Conservation (phyloP, 2,113 vertebrate species). For the Strigops habroptila region DNA sequence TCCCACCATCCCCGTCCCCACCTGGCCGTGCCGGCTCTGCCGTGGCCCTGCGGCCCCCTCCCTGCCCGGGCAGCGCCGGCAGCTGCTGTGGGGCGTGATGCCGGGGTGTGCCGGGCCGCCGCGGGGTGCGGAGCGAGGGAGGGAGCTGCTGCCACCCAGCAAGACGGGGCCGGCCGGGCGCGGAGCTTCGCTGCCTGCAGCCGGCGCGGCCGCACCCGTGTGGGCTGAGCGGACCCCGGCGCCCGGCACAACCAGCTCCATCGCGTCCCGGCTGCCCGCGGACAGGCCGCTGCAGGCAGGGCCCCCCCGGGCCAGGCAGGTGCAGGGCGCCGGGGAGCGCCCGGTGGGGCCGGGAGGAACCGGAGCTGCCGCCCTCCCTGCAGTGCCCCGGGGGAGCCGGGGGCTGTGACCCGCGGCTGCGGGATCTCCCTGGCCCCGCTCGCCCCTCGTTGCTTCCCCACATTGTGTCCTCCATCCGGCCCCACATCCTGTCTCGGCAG, state of each 20-base stretch:
- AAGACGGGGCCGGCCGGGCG: slow-evolving; percentile 17
- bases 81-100: neutral
- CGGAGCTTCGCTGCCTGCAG: neutral
- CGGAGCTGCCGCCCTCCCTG: neutral
- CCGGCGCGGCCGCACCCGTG: slow-evolving; percentile 6
- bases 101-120: slow-evolving; percentile 26
- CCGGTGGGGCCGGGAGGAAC: neutral
- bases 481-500: neutral
- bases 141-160: slow-evolving; percentile 50
- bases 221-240: slow-evolving; percentile 10
- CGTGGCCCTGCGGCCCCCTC: neutral
- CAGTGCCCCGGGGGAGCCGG: neutral
- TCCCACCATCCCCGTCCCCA: neutral
- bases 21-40: neutral
- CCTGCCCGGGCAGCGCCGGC: slow-evolving; percentile 14
- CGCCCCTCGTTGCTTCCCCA: neutral
- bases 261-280: neutral
- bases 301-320: slow-evolving; percentile 24
- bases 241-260: slow-evolving; percentile 34
- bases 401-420: neutral
- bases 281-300: slow-evolving; percentile 55
- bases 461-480: neutral
- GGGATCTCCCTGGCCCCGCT: neutral
- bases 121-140: neutral
- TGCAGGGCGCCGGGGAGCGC: neutral